Conservation (phyloP, 2,113 vertebrate genomes). For the Corythoichthys intestinalis region DNA sequence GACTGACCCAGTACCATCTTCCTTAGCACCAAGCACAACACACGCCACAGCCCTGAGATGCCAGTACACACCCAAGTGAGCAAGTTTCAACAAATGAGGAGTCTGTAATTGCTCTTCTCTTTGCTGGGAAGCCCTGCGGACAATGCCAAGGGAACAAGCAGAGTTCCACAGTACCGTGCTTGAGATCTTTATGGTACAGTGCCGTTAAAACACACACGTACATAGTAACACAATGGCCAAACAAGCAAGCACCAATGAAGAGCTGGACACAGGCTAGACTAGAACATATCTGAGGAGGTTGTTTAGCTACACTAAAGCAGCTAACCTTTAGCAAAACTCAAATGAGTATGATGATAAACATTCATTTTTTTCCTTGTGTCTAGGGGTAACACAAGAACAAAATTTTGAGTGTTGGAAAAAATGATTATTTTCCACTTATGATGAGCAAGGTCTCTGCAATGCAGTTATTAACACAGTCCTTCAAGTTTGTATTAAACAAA, state of each 20-base stretch:
- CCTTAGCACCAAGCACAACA: constrained; percentile 12
- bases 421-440: neutral
- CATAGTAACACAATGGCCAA: constrained; percentile 40
- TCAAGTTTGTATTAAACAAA: neutral
- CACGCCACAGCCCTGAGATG: constrained; percentile 22
- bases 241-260: constrained; percentile 23
- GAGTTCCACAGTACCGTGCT: constrained; percentile 26
- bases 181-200: constrained; percentile 37
- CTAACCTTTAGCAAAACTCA: neutral
- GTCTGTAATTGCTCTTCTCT: constrained; percentile 53
- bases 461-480: neutral
- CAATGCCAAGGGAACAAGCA: constrained; percentile 37
- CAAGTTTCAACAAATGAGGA: constrained; percentile 62
- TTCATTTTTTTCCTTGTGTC: neutral
- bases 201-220: constrained; percentile 33
- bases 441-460: neutral
- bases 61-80: constrained; percentile 38
- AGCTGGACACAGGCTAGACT: constrained; percentile 18
- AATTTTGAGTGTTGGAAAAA: neutral
- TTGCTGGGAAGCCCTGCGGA: constrained; percentile 49
- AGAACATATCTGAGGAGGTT: constrained; percentile 11
- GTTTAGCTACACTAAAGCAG: neutral
- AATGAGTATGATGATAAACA: neutral
- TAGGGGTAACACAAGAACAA: neutral
- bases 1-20: constrained; percentile 27